Conservation (phyloP, 2,797 vertebrate genomes). For the Babyrousa celebensis region DNA sequence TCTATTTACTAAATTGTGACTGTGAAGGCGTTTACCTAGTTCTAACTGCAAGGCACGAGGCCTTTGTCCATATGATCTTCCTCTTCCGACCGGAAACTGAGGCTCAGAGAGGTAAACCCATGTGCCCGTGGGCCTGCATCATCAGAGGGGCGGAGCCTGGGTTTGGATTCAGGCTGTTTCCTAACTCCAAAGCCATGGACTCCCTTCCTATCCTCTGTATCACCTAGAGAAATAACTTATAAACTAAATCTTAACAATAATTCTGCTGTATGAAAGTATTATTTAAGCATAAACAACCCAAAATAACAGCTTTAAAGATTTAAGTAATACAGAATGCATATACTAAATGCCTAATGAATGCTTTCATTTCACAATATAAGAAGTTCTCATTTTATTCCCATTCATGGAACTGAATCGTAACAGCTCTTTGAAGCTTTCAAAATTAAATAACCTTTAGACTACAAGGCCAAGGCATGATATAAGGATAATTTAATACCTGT, state of each 20-base stretch:
- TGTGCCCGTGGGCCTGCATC: not conserved
- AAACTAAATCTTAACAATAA: slow-evolving; percentile 20
- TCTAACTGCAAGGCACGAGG: not conserved
- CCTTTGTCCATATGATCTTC: not conserved
- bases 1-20: not conserved
- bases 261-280: slow-evolving; percentile 12
- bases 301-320: slow-evolving; percentile 70
- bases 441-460: slow-evolving; percentile 59
- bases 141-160: not conserved
- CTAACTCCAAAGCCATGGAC: not conserved
- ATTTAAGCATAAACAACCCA: slow-evolving; percentile 43
- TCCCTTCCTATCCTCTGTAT: not conserved
- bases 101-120: not conserved
- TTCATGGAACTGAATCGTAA: slow-evolving; percentile 68
- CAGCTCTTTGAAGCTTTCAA: slow-evolving; percentile 27
- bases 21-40: not conserved
- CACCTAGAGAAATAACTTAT: slow-evolving; percentile 6
- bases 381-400: slow-evolving; percentile 69
- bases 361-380: slow-evolving; percentile 36
- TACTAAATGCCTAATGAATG: slow-evolving; percentile 49
- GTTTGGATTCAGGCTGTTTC: not conserved
- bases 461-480: slow-evolving; percentile 58
- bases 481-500: slow-evolving; percentile 63
- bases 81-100: slow-evolving; percentile 25
- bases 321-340: slow-evolving; percentile 21